These are phyloP conservation scores for Helicoverpa armigera DNA, from an alignment of 1,140 invertebrate species.

Conservation along the genomic window DNA sequence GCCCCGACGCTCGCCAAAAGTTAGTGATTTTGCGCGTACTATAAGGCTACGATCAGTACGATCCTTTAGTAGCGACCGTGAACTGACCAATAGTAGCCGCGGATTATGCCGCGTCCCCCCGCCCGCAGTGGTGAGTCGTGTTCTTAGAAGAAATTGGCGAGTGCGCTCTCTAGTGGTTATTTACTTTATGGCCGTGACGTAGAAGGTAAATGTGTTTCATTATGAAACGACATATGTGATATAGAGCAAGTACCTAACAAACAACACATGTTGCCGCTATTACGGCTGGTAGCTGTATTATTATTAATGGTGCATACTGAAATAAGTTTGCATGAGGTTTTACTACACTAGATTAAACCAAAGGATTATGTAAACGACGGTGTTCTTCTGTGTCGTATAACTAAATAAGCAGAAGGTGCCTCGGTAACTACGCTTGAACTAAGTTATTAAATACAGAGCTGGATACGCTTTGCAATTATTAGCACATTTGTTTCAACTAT, in stretches of 20 bases:
- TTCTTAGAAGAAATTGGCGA: no score
- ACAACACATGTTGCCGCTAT: constrained; percentile 35
- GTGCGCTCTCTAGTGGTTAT: no score
- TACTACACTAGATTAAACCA: background rate
- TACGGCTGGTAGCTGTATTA: background rate
- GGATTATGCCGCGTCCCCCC: no score
- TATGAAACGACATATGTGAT: constrained; percentile 35
- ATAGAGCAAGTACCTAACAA: constrained; percentile 20
- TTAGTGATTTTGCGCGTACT: no score
- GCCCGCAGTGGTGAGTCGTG: no score
- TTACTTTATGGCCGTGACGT: constrained; percentile 14
- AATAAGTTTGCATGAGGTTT: constrained; percentile 18
- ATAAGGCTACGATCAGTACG: no score
- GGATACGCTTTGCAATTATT: constrained; percentile 24
- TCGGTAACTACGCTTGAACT: background rate
- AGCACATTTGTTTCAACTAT: constrained; percentile 42
- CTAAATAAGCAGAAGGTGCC: background rate
- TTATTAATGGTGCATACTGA: constrained; percentile 20
- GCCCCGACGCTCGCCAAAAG: no score
- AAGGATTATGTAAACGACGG: background rate
- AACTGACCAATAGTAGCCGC: no score
- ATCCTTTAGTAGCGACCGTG: no score
- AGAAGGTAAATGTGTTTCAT: constrained; percentile 32
- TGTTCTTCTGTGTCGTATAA: constrained; percentile 1
- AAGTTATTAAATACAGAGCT: constrained; percentile 20